Evolutionary conservation across 2,888 invertebrate genomes (phyloP), one percentile per base, ranked within the genome.

Genomic region (Pocota personata): DNA sequence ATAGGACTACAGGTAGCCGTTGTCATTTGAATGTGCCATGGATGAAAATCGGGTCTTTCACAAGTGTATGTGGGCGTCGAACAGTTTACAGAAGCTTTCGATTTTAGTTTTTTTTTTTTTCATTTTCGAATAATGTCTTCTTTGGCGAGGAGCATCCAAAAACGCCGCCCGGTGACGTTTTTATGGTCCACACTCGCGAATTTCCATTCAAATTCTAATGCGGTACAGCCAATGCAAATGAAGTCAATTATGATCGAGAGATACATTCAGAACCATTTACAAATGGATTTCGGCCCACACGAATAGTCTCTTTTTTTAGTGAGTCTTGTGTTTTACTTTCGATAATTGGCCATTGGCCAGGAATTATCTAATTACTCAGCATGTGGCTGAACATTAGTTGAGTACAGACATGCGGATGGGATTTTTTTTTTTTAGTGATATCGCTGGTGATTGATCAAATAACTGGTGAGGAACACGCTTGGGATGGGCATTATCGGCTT

Each of bases 331-430:
- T 77, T 82, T 77, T 60, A 76, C 71, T 86, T 86, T 76, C 86
- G 76, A 80, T 86, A 77, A 72, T 67, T 86, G 82, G 82, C 80
- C 30, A 67, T 50, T 76, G 66, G 72, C 86, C 86, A 86, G 72
- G 8, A 76, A 82, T 82, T 86, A 86, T 77, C 84, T 82, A 86
- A 86, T 86, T 86, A 82, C 52, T 67, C 76, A 62, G 86, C 82
- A 72, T 86, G 86, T 72, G 76, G 82, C 71, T 50, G 60, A 82
- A 57, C 46, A 82, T 71, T 37, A 71, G 71, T 60, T 71, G 48
- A 71, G 71, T 60, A 37, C 32, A 35, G 35, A 75, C 62, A 75
- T 48, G 62, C 62, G 62, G 76, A 71, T 57, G 30, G 57, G 57
- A 76, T 76, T 76, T 64, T 67, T 48, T n/a, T 76, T 76, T 64